Base-by-base conservation (phyloP, 2,113 vertebrate species). In the Glareola pratincola region DNA sequence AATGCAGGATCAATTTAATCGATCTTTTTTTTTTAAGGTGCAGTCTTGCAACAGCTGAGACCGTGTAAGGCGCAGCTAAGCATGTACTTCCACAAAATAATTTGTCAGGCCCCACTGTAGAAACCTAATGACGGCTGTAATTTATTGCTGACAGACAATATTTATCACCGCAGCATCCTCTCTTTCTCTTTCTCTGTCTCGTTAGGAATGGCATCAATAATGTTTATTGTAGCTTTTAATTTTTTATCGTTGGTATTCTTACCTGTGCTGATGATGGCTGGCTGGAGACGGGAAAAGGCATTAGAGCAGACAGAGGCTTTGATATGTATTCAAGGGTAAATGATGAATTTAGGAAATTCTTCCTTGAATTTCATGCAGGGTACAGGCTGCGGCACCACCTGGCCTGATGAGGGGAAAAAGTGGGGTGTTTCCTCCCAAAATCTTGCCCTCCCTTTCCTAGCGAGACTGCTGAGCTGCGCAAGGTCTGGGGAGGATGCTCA, bases 191-290 rank as follows among this genome's bases (percentile, higher is more conserved):
- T 78, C 91, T 90, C 85, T 47, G 80, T 96, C 97, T 98, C 36
- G 41, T 97, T 97, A 97, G 89, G 91, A 76, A 83, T 54, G 83
- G 85, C 97, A 97, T 97, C 97, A 96, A 95, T 98, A 98, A 98
- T 92, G 94, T 97, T 97, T 97, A 98, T 97, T 93, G 94, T 84
- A 86, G 96, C 95, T 96, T 98, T 97, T 98, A 98, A 96, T 97
- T 97, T 97, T 97, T 97, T 95, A 97, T 95, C 29, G 3, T 91
- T 95, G 91, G 64, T 97, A 79, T 97, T 94, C 94, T 89, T 92
- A 97, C 96, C 94, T 97, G 82, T 50, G 76, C 89, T 66, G 84
- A 26, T 71, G 82, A 51, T 41, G 93, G 86, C 76, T 91, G 81
- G 83, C 90, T 94, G 88, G 62, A 91, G 90, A 96, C n/a, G 72